Conservation (phyloP, 2,113 vertebrate species). For the Clupea harengus region DNA sequence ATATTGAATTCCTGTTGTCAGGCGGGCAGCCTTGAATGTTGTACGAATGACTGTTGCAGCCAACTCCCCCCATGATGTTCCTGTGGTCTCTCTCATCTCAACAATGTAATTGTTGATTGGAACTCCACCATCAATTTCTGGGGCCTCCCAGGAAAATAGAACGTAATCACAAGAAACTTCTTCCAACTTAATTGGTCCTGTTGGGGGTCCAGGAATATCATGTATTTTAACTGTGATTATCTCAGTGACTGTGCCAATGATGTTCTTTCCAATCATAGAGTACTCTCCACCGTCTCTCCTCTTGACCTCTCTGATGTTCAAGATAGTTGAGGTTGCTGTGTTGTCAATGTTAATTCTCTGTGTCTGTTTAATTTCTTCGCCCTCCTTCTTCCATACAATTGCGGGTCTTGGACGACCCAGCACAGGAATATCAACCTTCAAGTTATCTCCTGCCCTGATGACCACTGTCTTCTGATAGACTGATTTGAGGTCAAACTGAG, state of each 20-base stretch:
- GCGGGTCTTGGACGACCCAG: constrained; percentile 89
- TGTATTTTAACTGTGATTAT: constrained; percentile 88
- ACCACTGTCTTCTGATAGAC: constrained; percentile 92
- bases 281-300: constrained; percentile 87
- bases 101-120: constrained; percentile 96
- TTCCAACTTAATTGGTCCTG: constrained; percentile 92
- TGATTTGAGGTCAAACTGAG: constrained; percentile 88
- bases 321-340: constrained; percentile 87
- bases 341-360: constrained; percentile 92
- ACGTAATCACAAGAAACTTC: constrained; percentile 93
- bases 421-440: constrained; percentile 96
- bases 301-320: constrained; percentile 87
- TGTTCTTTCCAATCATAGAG: constrained; percentile 88
- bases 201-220: constrained; percentile 93
- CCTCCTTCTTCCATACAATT: constrained; percentile 93
- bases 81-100: constrained; percentile 93
- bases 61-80: constrained; percentile 89
- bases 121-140: constrained; percentile 92
- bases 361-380: constrained; percentile 84
- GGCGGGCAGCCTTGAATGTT: constrained; percentile 88
- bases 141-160: constrained; percentile 91
- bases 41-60: constrained; percentile 95
- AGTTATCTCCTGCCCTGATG: constrained; percentile 90
- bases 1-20: constrained; percentile 90
- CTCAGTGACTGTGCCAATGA: constrained; percentile 87